Evolutionary conservation across 2,797 vertebrate species (phyloP).

Genomic region (Hybognathus amarus): DNA sequence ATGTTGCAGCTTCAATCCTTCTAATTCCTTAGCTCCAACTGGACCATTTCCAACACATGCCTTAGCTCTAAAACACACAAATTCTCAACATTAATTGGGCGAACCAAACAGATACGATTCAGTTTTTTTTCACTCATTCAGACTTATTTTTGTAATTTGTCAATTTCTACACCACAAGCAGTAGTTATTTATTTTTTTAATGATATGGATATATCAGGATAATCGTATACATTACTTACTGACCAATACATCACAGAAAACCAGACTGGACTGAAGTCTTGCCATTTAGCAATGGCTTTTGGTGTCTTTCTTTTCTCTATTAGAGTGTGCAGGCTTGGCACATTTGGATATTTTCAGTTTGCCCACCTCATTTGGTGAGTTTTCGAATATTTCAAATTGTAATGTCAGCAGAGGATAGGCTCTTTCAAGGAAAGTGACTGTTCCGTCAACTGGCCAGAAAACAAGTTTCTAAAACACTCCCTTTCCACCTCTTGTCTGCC

Average conservation of each 20-base stretch:
- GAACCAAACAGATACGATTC: background rate
- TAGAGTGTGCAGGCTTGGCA: background rate
- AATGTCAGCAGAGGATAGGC: background rate
- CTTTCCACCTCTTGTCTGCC: background rate
- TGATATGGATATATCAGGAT: background rate
- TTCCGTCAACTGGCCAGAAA: background rate
- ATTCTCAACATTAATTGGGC: background rate
- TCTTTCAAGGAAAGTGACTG: background rate
- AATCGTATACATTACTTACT: background rate
- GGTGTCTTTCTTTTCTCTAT: background rate
- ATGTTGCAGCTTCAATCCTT: constrained; percentile 76
- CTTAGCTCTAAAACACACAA: constrained; percentile 77
- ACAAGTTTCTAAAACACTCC: background rate
- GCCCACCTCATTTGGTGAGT: background rate
- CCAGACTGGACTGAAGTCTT: background rate
- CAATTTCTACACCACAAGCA: background rate
- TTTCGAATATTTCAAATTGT: background rate
- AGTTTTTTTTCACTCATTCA: background rate
- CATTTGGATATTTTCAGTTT: background rate
- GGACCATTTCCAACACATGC: constrained; percentile 78
- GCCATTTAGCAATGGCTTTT: background rate
- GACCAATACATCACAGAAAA: background rate
- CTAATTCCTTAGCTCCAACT: constrained; percentile 77
- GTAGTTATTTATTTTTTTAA: background rate
- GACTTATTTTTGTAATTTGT: background rate